Base-by-base conservation (phyloP, 2,888 invertebrate species). In the Apocheima hispidaria region DNA sequence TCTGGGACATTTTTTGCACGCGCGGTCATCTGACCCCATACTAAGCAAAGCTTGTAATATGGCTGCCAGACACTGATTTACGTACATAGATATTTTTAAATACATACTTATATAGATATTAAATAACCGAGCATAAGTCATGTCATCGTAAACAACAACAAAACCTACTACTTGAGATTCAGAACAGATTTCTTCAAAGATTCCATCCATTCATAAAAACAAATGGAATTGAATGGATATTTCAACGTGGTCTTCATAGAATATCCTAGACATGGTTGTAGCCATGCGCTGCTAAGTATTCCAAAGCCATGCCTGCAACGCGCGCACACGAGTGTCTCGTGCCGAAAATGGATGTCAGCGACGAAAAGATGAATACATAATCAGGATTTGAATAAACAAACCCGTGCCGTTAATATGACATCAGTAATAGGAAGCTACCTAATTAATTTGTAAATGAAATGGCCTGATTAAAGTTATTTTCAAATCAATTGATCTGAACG, bases 281-380 rank as follows among this genome's bases (percentile, higher is more conserved):
- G 12, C 10, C 6, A 46, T 46, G 28, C 4, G n/a, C 38, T 51
- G 28, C 28, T 40, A 30, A 51, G 23, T 28, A 44, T 51, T 35
- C 43, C 21, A 36, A 18, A 21, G 28, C 30, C 40, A 35, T 48
- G 61, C 51, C 21, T 57, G 50, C 51, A 54, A 49, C 40, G 40
- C 21, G 16, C 7, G 43, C 23, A 10, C 30, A 20, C 28, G 36
- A 41, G 41, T 28, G 20, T 36, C 56, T 46, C 58, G 63, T 41
- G 40, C 69, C 67, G 43, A 63, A 67, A 53, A 55, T 46, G 65
- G 62, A 12, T 49, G 62, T 41, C 58, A 50, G 14, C 35, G 35
- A 59, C 63, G 51, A 65, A 64, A 65, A 60, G 41, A 64, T 65
- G 60, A 64, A 65, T 69, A 56, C 38, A 62, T 64, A 60, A 65